Evolutionary conservation across 37 sponge, comb jelly and placozoan species (phyloP), one percentile per base, ranked within the genome.

Genomic region (Chondrilla cf. caribensis): DNA sequence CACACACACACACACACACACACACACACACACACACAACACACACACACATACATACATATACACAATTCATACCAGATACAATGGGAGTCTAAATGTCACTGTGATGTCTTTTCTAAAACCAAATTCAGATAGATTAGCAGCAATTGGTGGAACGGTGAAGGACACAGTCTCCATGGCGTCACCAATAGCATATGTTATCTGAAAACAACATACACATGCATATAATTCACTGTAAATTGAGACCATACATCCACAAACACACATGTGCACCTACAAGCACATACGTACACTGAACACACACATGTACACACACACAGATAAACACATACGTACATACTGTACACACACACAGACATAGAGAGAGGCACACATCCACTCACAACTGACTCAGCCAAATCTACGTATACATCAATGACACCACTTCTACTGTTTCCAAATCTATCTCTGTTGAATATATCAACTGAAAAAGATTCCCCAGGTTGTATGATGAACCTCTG

Each of bases 171-270:
- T 67, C 32, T 29, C 7, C 26, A n/a, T 6, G 35, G 35, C 35
- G 33, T 8, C 32, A 29, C 35, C 35, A 4, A 67, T 17, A 3
- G 29, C 64, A 26, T 62, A 62, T 62, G 18, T 22, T 26, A 15
- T 26, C 25, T 29, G 22, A 29, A 62, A n/a, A n/a, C n/a, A n/a
- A n/a, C n/a, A n/a, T n/a, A n/a, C n/a, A n/a, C n/a, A n/a, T n/a
- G n/a, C n/a, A 17, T 19, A 19, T 55, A 55, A 55, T 14, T 24
- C 66, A 64, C 66, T 64, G 26, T 24, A 18, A 64, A n/a, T n/a
- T n/a, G n/a, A n/a, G n/a, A n/a, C n/a, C n/a, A n/a, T n/a, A n/a
- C 76, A 11, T 43, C 37, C 76, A 41, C 18, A 40, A 73, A 73
- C 6, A 73, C 43, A 43, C 7, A 9, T 73, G n/a, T n/a, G 21